Evolutionary conservation across 1,140 invertebrate species (phyloP), one percentile per base, ranked within the genome.

Genomic region (Bombus ignitus): DNA sequence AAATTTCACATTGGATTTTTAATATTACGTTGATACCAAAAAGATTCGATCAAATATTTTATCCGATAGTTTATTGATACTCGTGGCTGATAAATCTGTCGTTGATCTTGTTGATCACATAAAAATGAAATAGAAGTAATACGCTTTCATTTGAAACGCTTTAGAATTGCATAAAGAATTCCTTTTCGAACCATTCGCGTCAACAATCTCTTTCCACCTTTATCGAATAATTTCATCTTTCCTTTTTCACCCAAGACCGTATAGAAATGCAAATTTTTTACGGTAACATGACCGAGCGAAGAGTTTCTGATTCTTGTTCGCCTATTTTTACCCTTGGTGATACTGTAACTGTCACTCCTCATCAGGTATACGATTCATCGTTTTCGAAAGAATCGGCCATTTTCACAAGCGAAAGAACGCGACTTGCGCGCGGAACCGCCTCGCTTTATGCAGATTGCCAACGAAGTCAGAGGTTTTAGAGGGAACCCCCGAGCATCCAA

Each of bases 401-500:
- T 80, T 80, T 47, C 42, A 47, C 28, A n/a, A 65, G 47, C 32
- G 4, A 28, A 39, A 73, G 80, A 66, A 22, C 39, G 70, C 53
- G 44, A 80, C 78, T 80, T 28, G 57, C 47, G n/a, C 47, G 18
- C 25, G 72, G 72, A 35, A 53, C 9, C 44, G 73, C 44, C 65
- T 68, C 74, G 44, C 37, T 78, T 32, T 39, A 32, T 42, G 68
- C 44, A 42, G 12, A 68, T 62, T 39, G 70, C 59, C 12, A 42
- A 59, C 44, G 42, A 76, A 66, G 47, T 44, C 68, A 39, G 65
- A 72, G 59, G 42, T 65, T 83, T 66, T 72, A 39, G 81, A 75
- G n/a, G 25, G 35, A 72, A 72, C 70, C 47, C 71, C 81, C 82
- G 87, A 83, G 73, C 85, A 87, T 90, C 89, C 90, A 91, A 91